Conservation (phyloP, 2,888 invertebrate genomes). For the Apamea monoglypha region DNA sequence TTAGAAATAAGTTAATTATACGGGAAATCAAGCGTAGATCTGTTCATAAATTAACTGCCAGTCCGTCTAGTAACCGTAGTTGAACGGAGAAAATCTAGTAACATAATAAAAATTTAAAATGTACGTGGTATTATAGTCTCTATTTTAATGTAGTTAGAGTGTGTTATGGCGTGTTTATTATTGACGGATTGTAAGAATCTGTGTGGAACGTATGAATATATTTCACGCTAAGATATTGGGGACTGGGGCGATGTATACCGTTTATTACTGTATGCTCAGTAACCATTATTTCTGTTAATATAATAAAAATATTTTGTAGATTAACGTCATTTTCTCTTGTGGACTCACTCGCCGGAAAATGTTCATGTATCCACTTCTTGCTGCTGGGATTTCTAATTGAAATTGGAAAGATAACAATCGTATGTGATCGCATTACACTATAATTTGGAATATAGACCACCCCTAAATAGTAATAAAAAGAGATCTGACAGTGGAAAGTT, state of each 20-base stretch:
- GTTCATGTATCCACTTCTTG: constrained; percentile 2
- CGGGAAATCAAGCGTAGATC: constrained; percentile 53
- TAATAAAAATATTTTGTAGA: constrained; percentile 61
- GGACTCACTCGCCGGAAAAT: constrained; percentile 44
- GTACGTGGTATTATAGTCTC: constrained; percentile 15
- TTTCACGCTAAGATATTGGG: constrained; percentile 74
- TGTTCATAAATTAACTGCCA: constrained; percentile 47
- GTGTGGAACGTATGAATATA: constrained; percentile 70
- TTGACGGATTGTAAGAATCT: constrained; percentile 61
- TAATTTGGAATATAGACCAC: background rate
- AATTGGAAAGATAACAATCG: constrained; percentile 9
- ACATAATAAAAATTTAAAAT: constrained; percentile 32
- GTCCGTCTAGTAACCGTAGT: constrained; percentile 48
- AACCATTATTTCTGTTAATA: constrained; percentile 67
- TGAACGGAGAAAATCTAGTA: constrained; percentile 46
- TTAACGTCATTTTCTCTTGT: constrained; percentile 44
- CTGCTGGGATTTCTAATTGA: constrained; percentile 12
- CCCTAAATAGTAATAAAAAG: background rate
- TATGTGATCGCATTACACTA: background rate
- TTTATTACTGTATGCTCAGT: constrained; percentile 75
- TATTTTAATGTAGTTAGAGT: constrained; percentile 25
- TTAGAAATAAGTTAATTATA: constrained; percentile 33
- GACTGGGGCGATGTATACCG: constrained; percentile 72
- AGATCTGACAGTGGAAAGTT: background rate
- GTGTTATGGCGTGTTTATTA: constrained; percentile 54